Evolutionary conservation across 2,888 invertebrate genomes (phyloP).

Genomic region (Agrilus cyanescens): DNA sequence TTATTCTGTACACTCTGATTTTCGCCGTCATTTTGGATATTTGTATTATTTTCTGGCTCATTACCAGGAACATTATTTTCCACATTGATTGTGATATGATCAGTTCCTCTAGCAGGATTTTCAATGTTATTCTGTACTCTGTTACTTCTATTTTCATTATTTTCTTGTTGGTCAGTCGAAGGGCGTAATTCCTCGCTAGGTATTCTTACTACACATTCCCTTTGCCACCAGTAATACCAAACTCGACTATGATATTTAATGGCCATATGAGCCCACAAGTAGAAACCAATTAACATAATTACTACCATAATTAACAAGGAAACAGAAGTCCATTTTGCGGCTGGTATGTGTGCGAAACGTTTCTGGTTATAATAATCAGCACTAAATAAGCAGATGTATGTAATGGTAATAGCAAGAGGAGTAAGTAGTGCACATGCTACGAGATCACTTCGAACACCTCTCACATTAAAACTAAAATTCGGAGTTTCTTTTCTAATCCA

Average conservation of each 20-base stretch:
- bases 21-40: too few relatives aligned
- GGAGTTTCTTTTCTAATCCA: conserved; percentile 40
- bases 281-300: conserved; percentile 39
- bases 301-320: conserved; percentile 38
- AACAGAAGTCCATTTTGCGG: conserved; percentile 38
- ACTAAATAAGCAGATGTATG: conserved; percentile 40
- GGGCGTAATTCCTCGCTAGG: neutral
- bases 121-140: neutral
- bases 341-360: conserved; percentile 36
- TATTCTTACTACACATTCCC: conserved; percentile 36
- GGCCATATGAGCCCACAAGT: conserved; percentile 40
- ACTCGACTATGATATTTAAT: conserved; percentile 38
- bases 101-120: neutral
- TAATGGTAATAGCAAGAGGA: conserved; percentile 42
- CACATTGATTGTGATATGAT: neutral
- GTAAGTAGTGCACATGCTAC: conserved; percentile 44
- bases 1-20: too few relatives aligned
- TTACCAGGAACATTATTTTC: neutral
- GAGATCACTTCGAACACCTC: conserved; percentile 39
- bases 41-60: neutral
- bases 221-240: conserved; percentile 46
- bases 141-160: neutral
- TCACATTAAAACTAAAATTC: conserved; percentile 25
- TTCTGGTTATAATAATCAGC: conserved; percentile 39
- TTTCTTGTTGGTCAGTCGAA: neutral